Percentiles rank a stretch among this genome's conserved stretches.
phyloP scores from a whole-genome alignment of 2,888 invertebrate genomes.

The Deroplatys truncata region DNA sequence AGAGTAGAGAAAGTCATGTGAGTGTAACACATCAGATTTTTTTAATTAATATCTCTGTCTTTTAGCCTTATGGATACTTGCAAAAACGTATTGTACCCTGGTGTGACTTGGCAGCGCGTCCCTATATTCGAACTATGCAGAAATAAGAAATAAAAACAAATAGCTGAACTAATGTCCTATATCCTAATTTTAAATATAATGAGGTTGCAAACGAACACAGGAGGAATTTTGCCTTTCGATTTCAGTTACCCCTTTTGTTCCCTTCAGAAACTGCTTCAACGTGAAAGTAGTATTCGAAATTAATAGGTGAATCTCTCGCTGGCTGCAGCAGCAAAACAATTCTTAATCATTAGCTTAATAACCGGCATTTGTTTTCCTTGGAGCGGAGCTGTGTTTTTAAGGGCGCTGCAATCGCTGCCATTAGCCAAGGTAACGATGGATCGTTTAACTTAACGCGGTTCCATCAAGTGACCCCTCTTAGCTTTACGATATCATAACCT shows the following conservation, averaged over 20 bases:
- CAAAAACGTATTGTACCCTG: too few species aligned
- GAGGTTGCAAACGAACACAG: background rate
- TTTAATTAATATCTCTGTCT: too few species aligned
- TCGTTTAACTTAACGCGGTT: background rate
- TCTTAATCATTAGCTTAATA: background rate
- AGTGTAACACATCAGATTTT: too few species aligned
- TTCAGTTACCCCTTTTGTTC: background rate
- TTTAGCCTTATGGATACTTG: too few species aligned
- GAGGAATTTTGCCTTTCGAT: background rate
- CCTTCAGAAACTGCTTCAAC: background rate
- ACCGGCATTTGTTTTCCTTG: background rate
- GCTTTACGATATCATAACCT: background rate
- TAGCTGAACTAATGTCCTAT: too few species aligned
- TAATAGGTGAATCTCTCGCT: background rate
- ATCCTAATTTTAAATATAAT: too few species aligned
- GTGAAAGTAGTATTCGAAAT: background rate
- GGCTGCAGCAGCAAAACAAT: background rate
- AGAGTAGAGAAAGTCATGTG: too few species aligned
- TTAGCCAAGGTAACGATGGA: background rate
- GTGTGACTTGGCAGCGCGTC: too few species aligned
- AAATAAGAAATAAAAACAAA: too few species aligned
- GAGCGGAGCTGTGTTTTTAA: background rate
- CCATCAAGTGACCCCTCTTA: background rate
- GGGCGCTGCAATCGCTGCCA: background rate
- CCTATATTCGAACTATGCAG: too few species aligned